Conservation (phyloP, 2,797 vertebrate species). For the Lacerta agilis region DNA sequence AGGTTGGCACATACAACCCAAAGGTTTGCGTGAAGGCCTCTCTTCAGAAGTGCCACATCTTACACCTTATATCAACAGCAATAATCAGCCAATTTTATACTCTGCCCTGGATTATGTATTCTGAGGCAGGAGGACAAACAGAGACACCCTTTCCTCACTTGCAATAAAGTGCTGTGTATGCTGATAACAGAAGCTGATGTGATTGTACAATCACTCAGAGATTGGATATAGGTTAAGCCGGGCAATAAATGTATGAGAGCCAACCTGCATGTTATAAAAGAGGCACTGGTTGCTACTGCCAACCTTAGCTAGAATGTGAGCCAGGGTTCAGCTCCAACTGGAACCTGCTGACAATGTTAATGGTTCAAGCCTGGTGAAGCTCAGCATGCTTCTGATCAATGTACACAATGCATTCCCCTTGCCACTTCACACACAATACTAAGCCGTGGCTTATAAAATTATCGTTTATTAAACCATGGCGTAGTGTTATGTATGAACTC, state of each 20-base stretch:
- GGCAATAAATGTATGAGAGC: slow-evolving; percentile 9
- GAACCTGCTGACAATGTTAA: not conserved
- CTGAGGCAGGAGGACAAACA: not conserved
- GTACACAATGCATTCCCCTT: not conserved
- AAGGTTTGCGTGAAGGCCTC: slow-evolving; percentile 9
- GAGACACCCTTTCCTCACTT: not conserved
- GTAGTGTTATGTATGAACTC: no score
- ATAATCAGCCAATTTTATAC: not conserved
- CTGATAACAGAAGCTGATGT: not conserved
- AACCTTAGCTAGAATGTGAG: not conserved
- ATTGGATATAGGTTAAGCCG: not conserved
- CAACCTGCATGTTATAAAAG: not conserved
- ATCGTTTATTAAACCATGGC: no score
- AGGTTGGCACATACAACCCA: not conserved
- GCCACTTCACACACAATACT: not conserved
- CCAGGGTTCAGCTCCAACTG: not conserved
- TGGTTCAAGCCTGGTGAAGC: not conserved
- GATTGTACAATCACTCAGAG: not conserved
- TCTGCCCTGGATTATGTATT: not conserved
- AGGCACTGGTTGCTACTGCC: not conserved
- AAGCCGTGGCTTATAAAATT: no score
- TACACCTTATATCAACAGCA: slow-evolving; percentile 2
- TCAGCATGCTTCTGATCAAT: not conserved
- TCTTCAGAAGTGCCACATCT: not conserved
- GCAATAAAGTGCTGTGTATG: not conserved